These are phyloP conservation scores for Lingula anatina DNA, from an alignment of 2,888 invertebrate genomes.

Conservation along the genomic window DNA sequence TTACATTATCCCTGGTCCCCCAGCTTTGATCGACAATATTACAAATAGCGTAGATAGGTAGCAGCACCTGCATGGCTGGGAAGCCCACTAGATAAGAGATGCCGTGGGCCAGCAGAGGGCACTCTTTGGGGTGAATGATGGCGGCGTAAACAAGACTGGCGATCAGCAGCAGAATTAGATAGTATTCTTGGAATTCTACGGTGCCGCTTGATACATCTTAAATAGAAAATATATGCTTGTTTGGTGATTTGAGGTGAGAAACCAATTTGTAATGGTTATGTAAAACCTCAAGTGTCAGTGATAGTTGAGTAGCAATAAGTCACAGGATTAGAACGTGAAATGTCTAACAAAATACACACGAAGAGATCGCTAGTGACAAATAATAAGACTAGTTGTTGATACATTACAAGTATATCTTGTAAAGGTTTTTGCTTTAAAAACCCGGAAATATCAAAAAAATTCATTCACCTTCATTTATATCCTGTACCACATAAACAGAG, in stretches of 20 bases:
- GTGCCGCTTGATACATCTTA: not conserved
- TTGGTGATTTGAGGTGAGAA: not conserved
- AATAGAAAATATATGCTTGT: not conserved
- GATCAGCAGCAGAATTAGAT: conserved; percentile 15
- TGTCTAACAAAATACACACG: too few species aligned
- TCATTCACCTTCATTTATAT: conserved; percentile 12
- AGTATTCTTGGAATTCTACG: conserved; percentile 9
- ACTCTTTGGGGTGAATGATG: conserved; percentile 20
- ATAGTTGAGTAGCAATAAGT: too few species aligned
- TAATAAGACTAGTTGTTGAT: not conserved
- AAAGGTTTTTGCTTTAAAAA: not conserved
- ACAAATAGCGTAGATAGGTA: conserved; percentile 24
- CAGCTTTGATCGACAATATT: conserved; percentile 31
- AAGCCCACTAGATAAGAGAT: conserved; percentile 24
- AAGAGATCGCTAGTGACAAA: not conserved
- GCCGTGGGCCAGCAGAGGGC: conserved; percentile 17
- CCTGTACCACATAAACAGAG: conserved; percentile 16
- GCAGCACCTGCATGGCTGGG: conserved; percentile 25
- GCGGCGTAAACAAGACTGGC: conserved; percentile 19
- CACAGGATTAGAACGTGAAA: too few species aligned
- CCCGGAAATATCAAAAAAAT: not conserved
- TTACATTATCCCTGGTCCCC: conserved; percentile 27
- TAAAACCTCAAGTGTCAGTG: too few species aligned
- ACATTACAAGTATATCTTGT: not conserved
- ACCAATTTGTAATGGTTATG: conserved; percentile 11